A percentile compares a stretch with the other conserved stretches of the same genome.
These are phyloP conservation scores for Rhabditoides inermis DNA, from an alignment of 2,888 invertebrate species.

Conservation along the genomic window DNA sequence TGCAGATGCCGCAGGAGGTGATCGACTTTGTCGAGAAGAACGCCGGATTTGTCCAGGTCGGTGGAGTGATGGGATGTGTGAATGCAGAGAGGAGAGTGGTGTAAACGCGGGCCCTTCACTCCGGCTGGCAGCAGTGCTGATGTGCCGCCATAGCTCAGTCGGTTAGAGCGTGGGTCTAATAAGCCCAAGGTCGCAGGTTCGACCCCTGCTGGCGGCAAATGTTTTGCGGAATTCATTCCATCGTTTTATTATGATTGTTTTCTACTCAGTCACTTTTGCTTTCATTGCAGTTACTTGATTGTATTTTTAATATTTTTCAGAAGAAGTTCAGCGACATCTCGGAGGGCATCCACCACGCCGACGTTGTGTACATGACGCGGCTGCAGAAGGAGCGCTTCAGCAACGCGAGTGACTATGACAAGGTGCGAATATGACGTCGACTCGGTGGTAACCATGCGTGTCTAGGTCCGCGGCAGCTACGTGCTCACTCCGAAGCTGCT, in stretches of 20 bases:
- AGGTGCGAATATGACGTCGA: conserved; percentile 10
- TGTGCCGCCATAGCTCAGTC: no score
- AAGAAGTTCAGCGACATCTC: conserved; percentile 61
- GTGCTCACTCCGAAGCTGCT: conserved; percentile 88
- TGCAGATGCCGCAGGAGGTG: conserved; percentile 85
- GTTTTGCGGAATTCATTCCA: no score
- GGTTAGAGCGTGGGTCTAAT: no score
- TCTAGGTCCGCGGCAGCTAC: conserved; percentile 65
- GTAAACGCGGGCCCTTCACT: no score
- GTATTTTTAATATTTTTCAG: conserved; percentile 9
- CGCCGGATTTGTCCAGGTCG: conserved; percentile 66
- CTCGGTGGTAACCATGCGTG: conserved; percentile 59
- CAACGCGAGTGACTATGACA: conserved; percentile 15
- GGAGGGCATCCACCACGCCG: conserved; percentile 79
- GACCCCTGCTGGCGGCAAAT: no score
- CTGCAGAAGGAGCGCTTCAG: conserved; percentile 73
- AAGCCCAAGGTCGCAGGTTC: no score
- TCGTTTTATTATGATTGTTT: background rate
- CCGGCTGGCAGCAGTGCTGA: no score
- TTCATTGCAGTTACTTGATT: background rate
- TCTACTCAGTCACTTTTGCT: background rate
- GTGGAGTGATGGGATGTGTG: background rate
- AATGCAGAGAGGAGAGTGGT: no score
- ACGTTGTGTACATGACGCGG: conserved; percentile 95
- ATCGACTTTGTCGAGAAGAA: conserved; percentile 70